phyloP scores from a whole-genome alignment of 2,113 vertebrate genomes.

The Vanacampus margaritifer region DNA sequence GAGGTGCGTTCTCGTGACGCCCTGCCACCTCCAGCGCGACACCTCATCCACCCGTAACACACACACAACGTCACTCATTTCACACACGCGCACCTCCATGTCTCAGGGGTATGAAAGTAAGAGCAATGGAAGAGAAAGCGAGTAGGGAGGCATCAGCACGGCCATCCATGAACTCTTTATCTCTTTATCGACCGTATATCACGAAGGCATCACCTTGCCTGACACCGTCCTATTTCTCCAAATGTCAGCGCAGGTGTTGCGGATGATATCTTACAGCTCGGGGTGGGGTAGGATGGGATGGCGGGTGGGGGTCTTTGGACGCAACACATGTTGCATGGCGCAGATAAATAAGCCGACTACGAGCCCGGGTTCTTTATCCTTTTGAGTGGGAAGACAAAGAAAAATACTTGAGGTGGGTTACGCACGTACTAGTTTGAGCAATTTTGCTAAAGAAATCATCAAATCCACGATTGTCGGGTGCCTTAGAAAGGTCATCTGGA shows the following conservation, averaged over 20 bases:
- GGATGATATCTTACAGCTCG: constrained; percentile 52
- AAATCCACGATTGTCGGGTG: too few species aligned
- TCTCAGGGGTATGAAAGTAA: constrained; percentile 20
- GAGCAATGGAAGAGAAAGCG: constrained; percentile 14
- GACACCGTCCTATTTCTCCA: constrained; percentile 64
- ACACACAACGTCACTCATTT: constrained; percentile 23
- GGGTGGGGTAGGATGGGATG: not conserved
- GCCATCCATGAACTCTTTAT: constrained; percentile 37
- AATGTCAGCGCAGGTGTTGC: constrained; percentile 70
- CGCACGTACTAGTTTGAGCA: too few species aligned
- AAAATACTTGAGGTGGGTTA: not conserved
- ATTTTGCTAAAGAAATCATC: too few species aligned
- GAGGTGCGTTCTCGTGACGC: constrained; percentile 52
- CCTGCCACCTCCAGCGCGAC: constrained; percentile 16
- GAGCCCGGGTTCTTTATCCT: not conserved
- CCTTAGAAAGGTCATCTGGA: too few species aligned
- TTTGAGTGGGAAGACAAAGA: not conserved
- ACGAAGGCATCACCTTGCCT: constrained; percentile 47
- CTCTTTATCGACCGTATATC: constrained; percentile 58
- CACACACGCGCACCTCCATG: not conserved
- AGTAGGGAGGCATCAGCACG: not conserved
- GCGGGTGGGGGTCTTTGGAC: constrained; percentile 8
- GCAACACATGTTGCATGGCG: constrained; percentile 34
- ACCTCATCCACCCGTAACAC: not conserved
- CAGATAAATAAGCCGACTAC: constrained; percentile 35